Base-by-base conservation (phyloP, 2,113 vertebrate species). In the Gymnorhina tibicen region DNA sequence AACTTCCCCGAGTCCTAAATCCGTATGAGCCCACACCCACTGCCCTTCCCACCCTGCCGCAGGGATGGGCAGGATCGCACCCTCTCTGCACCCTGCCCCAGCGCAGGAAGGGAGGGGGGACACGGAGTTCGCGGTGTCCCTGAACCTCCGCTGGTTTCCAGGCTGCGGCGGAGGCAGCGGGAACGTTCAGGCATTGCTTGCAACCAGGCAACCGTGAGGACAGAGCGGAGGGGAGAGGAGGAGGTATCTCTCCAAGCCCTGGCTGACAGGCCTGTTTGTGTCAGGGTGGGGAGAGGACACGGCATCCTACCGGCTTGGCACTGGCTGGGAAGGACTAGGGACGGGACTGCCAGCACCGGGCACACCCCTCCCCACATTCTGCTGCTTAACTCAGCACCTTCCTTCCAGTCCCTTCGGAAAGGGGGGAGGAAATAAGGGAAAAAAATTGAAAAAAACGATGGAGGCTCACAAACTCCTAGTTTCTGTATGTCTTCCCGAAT, bases 401-500 rank as follows among this genome's bases (percentile, higher is more conserved):
- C 67, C 77, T 67, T 52, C 64, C 91, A 35, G 30, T 58, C 42
- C 56, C 52, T 62, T 50, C 59, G 24, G 55, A 46, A 67, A 82
- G 15, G 4, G 18, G 30, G n/a, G 12, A 10, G 42, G 24, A 37
- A 83, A 83, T 15, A 6, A 10, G 23, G 24, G 13, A 1, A 2
- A 24, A 24, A 62, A 64, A 37, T 2, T 2, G 2, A 3, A 13
- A 37, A 37, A 7, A 22, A 21, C 22, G 9, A 75, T 8, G 49
- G 26, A 60, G n/a, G 70, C 37, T 89, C 11, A 44, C 62, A 84
- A 78, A 91, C 23, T 72, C 60, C 26, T 35, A 1, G 90, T 94
- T 94, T 97, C 92, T 97, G 89, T 95, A 81, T 20, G 91, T 84
- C 89, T 96, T 91, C 84, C 83, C 13, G 50, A 97, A 91, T 95